These are phyloP conservation scores for Syncerus caffer DNA, from an alignment of 2,797 vertebrate species.

Conservation along the genomic window DNA sequence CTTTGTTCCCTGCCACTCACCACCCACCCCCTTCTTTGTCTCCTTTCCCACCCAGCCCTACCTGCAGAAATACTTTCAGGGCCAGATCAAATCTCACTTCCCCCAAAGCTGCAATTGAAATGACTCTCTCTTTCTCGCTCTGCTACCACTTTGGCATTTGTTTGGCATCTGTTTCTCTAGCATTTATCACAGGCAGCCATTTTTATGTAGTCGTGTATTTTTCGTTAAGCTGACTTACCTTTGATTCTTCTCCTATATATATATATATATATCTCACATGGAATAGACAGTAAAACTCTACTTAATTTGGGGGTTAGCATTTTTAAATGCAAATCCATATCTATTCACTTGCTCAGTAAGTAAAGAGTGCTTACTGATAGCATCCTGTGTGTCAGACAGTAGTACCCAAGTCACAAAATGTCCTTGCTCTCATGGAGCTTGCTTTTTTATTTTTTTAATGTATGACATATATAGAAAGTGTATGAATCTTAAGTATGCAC, in stretches of 20 bases:
- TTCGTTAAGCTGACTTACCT: neutral
- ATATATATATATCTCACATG: neutral
- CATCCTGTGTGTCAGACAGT: neutral
- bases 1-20: conserved; percentile 18
- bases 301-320: neutral
- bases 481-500: neutral
- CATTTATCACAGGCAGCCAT: neutral
- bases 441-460: neutral
- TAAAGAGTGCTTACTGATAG: neutral
- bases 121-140: neutral
- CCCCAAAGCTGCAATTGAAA: conserved; percentile 29
- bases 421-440: neutral
- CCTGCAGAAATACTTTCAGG: conserved; percentile 31
- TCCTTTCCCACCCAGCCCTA: conserved; percentile 13
- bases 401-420: neutral
- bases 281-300: neutral
- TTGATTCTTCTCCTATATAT: conserved; percentile 7
- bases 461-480: neutral
- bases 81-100: conserved; percentile 45
- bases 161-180: conserved; percentile 30
- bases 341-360: neutral
- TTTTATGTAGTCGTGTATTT: conserved; percentile 31
- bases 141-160: conserved; percentile 1
- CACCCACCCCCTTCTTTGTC: neutral
- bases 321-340: conserved; percentile 19